Evolutionary conservation across 2,797 vertebrate genomes (phyloP).

Genomic region (Picus viridis): DNA sequence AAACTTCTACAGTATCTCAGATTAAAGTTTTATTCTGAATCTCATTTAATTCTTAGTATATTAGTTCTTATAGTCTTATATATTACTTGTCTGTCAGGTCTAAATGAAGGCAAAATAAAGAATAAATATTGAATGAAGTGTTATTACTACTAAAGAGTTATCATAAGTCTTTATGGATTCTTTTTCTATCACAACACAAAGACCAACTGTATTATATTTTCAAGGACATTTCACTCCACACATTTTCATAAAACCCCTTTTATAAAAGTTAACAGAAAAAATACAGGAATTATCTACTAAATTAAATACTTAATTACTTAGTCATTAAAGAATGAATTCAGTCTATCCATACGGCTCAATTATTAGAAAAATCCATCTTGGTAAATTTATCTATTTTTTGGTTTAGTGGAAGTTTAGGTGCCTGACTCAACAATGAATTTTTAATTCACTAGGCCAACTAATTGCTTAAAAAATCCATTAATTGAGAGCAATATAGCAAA

Average conservation of each 20-base stretch:
- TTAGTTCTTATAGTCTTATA: neutral
- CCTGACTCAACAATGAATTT: neutral
- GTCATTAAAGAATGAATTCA: neutral
- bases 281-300: neutral
- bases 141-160: neutral
- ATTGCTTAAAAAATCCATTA: neutral
- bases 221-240: neutral
- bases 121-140: neutral
- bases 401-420: neutral
- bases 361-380: neutral
- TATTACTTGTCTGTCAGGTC: neutral
- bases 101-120: neutral
- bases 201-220: neutral
- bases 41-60: neutral
- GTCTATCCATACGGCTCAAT: fast-evolving
- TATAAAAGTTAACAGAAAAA: neutral
- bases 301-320: neutral
- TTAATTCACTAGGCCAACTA: neutral
- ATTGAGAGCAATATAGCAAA: neutral
- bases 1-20: neutral
- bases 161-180: neutral
- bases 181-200: neutral
- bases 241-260: neutral
- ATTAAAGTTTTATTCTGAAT: neutral
- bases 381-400: neutral